Conservation (phyloP, 2,797 vertebrate species). For the Manis pentadactyla region DNA sequence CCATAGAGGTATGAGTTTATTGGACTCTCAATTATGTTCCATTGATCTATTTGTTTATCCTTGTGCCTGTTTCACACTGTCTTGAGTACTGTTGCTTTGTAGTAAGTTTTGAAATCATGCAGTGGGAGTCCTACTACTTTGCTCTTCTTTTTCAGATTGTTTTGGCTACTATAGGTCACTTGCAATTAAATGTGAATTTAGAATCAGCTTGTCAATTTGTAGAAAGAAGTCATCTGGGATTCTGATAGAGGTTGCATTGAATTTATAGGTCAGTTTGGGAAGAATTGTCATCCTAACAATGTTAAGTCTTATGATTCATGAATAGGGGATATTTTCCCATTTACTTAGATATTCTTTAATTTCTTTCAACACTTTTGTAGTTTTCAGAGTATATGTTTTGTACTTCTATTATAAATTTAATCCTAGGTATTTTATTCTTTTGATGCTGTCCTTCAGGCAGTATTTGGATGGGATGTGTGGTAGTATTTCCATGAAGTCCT, state of each 20-base stretch:
- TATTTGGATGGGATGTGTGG: not conserved
- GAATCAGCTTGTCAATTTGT: not conserved
- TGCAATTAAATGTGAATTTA: not conserved
- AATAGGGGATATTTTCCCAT: not conserved
- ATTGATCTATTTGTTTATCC: not conserved
- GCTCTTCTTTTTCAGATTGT: conserved; percentile 36
- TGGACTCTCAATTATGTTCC: not conserved
- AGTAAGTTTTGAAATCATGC: not conserved
- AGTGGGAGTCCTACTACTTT: not conserved
- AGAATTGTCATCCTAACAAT: not conserved
- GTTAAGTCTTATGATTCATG: not conserved
- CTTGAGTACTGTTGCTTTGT: not conserved
- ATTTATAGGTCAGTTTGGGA: not conserved
- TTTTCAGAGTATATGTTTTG: not conserved
- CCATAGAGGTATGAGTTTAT: not conserved
- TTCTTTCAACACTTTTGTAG: not conserved
- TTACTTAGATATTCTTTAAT: not conserved
- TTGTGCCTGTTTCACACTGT: not conserved
- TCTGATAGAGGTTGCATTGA: not conserved
- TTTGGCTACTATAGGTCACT: not conserved
- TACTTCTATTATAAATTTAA: not conserved
- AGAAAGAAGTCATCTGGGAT: not conserved
- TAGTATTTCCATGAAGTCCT: not conserved
- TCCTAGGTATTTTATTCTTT: conserved; percentile 6
- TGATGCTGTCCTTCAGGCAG: not conserved